Conservation (phyloP, 37 sponge, comb jelly and placozoan species). For the Aphrocallistes beatrix region DNA sequence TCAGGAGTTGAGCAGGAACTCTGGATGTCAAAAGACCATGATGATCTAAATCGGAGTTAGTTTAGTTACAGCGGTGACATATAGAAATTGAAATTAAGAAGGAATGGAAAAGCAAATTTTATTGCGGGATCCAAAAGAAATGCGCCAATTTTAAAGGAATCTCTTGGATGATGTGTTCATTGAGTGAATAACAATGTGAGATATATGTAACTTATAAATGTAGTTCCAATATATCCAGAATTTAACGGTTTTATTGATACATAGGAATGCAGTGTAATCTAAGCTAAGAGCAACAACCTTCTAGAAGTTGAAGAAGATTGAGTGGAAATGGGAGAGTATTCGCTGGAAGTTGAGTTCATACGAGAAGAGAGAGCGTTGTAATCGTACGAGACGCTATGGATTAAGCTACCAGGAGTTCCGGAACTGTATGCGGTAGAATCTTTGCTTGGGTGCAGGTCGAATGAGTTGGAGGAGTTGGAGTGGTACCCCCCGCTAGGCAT, state of each 20-base stretch:
- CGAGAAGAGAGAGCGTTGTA: background rate
- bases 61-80: too few species aligned
- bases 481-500: background rate
- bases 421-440: background rate
- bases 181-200: too few species aligned
- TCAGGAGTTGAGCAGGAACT: background rate
- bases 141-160: too few species aligned
- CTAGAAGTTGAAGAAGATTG: background rate
- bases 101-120: too few species aligned
- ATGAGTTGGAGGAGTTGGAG: background rate
- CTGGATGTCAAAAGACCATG: slow-evolving; percentile 6
- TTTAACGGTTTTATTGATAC: too few species aligned
- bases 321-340: background rate
- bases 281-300: too few species aligned
- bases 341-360: background rate
- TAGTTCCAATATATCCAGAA: too few species aligned
- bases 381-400: slow-evolving; percentile 1
- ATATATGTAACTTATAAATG: too few species aligned
- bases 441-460: background rate
- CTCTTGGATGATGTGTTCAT: too few species aligned
- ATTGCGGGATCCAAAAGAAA: too few species aligned
- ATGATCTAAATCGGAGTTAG: slow-evolving; percentile 16
- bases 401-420: background rate
- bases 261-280: too few species aligned
- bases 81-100: too few species aligned